Percentiles rank a stretch among this genome's conserved stretches.
phyloP scores from a whole-genome alignment of 2,888 invertebrate genomes.

The Iphiclides podalirius region DNA sequence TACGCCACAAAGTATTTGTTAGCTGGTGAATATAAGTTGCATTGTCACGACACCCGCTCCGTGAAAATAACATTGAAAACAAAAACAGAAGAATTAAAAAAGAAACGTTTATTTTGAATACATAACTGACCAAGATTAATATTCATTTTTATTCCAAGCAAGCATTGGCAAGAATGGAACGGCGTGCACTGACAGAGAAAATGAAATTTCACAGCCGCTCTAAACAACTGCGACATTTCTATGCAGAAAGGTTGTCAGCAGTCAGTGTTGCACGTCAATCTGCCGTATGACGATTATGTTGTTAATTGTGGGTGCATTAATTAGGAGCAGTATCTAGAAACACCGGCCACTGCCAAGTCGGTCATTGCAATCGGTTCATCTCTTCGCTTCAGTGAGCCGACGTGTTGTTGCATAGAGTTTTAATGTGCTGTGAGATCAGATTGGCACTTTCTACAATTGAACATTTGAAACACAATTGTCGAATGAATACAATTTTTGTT shows the following conservation, averaged over 20 bases:
- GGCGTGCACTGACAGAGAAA: slow-evolving; percentile 36
- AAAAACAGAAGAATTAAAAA: too few species aligned
- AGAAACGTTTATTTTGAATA: too few species aligned
- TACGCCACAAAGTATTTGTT: too few species aligned
- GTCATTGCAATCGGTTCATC: slow-evolving; percentile 44
- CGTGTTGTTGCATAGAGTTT: neutral
- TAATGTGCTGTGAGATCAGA: neutral
- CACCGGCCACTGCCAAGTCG: slow-evolving; percentile 46
- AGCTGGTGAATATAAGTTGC: too few species aligned
- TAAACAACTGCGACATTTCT: slow-evolving; percentile 40
- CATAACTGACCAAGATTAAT: too few species aligned
- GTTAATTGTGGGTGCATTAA: slow-evolving; percentile 55
- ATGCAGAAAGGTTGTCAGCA: slow-evolving; percentile 40
- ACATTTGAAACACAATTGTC: too few species aligned
- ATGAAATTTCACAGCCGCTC: slow-evolving; percentile 42
- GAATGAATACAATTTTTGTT: too few species aligned
- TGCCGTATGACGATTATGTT: slow-evolving; percentile 54
- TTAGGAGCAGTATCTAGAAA: slow-evolving; percentile 41
- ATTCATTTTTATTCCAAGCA: too few species aligned
- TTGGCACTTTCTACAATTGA: neutral
- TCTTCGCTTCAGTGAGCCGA: slow-evolving; percentile 31
- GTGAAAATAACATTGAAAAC: too few species aligned
- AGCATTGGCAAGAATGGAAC: neutral
- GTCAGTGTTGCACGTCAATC: slow-evolving; percentile 49
- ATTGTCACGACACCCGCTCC: too few species aligned